A percentile compares a stretch with the other conserved stretches of the same genome.
Evolutionary conservation across 30 jellyfish, hydroid and myxozoan genomes (phyloP).

Genomic region (Turritopsis dohrnii): DNA sequence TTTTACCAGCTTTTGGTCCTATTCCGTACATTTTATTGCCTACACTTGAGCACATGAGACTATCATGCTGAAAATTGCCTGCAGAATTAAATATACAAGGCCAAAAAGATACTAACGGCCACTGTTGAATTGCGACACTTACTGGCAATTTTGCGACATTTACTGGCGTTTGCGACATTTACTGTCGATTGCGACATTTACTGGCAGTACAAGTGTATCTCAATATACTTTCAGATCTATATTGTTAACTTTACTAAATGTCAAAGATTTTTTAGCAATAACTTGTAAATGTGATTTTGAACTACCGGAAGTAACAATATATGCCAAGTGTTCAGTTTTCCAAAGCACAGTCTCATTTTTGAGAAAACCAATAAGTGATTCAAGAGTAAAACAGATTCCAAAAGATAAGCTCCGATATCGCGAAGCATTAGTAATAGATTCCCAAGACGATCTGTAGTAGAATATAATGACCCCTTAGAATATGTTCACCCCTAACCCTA

Average conservation of each 20-base stretch:
- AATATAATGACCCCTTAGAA: no score
- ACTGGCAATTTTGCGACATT: no score
- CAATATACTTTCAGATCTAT: conserved; percentile 24
- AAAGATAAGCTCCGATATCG: neutral
- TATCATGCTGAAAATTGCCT: neutral
- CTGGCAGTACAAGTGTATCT: neutral
- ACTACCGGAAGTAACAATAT: conserved; percentile 26
- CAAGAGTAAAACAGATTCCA: neutral
- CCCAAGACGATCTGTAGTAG: neutral
- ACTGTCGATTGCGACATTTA: no score
- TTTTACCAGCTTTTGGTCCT: neutral
- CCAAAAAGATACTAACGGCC: neutral
- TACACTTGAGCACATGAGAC: neutral
- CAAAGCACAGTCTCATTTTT: neutral
- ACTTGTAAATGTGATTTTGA: conserved; percentile 25
- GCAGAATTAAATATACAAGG: neutral
- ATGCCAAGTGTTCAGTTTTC: neutral
- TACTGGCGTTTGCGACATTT: no score
- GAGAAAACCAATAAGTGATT: neutral
- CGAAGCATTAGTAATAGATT: neutral
- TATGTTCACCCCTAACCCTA: no score
- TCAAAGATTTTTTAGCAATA: conserved; percentile 12
- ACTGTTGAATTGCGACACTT: no score
- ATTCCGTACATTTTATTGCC: neutral
- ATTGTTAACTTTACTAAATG: neutral